Evolutionary conservation across 2,113 vertebrate species (phyloP).

Genomic region (Arvicanthis niloticus): DNA sequence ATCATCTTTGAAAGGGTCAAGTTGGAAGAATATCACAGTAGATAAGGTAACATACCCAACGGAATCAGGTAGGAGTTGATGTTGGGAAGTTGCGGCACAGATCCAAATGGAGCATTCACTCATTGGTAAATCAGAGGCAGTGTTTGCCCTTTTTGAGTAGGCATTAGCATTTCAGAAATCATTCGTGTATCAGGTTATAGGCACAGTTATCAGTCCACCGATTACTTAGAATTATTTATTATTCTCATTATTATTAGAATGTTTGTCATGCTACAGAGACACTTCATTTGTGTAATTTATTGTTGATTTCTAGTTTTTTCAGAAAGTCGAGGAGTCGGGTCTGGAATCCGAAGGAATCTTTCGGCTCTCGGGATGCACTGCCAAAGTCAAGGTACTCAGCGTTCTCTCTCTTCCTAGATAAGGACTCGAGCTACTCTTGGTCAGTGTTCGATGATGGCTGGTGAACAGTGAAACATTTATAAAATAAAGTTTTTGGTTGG

Average conservation of each 20-base stretch:
- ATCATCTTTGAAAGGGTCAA: background rate
- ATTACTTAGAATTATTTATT: no score
- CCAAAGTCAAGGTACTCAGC: slow-evolving; percentile 93
- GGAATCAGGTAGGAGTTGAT: background rate
- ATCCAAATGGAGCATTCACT: background rate
- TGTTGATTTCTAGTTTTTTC: slow-evolving; percentile 90
- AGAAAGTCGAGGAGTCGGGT: slow-evolving; percentile 94
- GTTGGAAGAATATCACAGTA: background rate
- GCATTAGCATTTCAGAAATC: background rate
- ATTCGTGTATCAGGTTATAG: no score
- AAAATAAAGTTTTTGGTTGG: background rate
- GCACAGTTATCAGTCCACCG: background rate
- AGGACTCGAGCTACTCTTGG: background rate
- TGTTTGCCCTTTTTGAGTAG: background rate
- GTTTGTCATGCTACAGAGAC: background rate
- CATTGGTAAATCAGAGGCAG: background rate
- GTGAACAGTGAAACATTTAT: no score
- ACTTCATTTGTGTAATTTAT: slow-evolving; percentile 46
- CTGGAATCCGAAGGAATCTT: slow-evolving; percentile 98
- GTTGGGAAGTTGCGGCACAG: background rate
- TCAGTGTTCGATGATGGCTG: no score
- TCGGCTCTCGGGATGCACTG: slow-evolving; percentile 95
- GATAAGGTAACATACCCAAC: background rate
- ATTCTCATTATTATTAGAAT: background rate
- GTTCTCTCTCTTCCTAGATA: background rate